A percentile compares a stretch with the other conserved stretches of the same genome.
Conservation (phyloP, 2,113 vertebrate species). For the Gymnarchus niloticus region DNA sequence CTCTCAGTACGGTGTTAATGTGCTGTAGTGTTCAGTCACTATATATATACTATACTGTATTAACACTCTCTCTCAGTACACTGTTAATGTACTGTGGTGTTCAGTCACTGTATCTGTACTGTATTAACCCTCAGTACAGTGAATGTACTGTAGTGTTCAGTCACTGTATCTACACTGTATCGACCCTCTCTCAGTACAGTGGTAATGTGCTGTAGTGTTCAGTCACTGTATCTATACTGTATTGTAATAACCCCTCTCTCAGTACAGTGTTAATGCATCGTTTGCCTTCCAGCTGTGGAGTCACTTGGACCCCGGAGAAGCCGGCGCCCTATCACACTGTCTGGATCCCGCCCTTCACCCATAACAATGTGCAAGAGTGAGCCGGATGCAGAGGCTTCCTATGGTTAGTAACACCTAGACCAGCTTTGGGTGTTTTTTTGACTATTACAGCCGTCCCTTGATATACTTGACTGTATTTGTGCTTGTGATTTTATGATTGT, state of each 20-base stretch:
- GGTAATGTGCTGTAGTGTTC: no score
- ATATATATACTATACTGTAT: background rate
- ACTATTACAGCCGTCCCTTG: background rate
- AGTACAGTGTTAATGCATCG: background rate
- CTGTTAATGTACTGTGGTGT: background rate
- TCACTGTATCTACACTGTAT: no score
- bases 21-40: background rate
- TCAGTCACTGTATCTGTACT: no score
- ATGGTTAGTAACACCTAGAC: constrained; percentile 51
- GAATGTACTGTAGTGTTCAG: background rate
- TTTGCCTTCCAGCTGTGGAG: constrained; percentile 40
- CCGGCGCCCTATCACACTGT: constrained; percentile 55
- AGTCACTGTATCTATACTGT: no score
- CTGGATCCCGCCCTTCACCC: constrained; percentile 62
- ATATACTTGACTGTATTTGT: background rate
- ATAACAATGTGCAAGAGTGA: constrained; percentile 84
- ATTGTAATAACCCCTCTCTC: background rate
- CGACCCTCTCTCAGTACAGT: background rate
- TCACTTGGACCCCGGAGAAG: constrained; percentile 30
- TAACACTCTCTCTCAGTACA: background rate
- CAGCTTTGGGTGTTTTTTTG: background rate
- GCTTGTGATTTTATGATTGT: background rate
- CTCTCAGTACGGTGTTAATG: background rate
- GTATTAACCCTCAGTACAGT: background rate
- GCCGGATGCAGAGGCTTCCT: constrained; percentile 69